phyloP scores from a whole-genome alignment of 2,888 invertebrate genomes.

The Amitus sp. region DNA sequence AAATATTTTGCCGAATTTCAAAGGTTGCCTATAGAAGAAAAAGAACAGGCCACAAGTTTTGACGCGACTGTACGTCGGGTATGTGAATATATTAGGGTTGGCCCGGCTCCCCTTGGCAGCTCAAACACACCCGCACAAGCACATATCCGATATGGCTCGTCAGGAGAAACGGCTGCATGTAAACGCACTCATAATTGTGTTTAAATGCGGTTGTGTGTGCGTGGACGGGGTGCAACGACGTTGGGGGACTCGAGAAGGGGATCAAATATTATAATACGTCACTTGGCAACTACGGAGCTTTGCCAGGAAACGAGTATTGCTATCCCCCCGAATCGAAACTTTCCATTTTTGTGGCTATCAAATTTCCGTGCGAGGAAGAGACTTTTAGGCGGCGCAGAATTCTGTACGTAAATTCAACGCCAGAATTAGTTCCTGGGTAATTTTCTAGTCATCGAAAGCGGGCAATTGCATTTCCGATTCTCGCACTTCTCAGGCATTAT shows the following conservation, averaged over 20 bases:
- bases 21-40: too few relatives aligned
- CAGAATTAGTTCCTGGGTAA: too few relatives aligned
- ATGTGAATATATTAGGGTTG: constrained; percentile 45
- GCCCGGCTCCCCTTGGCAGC: constrained; percentile 41
- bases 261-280: constrained; percentile 65
- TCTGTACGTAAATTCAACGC: too few relatives aligned
- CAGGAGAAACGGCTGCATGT: constrained; percentile 21
- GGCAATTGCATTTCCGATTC: too few relatives aligned
- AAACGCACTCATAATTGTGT: constrained; percentile 32
- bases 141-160: constrained; percentile 58
- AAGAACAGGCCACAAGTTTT: too few relatives aligned
- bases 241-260: constrained; percentile 39
- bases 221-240: constrained; percentile 22
- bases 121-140: constrained; percentile 36
- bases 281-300: constrained; percentile 63
- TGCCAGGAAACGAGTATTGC: constrained; percentile 54
- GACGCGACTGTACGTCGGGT: neutral
- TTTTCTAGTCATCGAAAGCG: too few relatives aligned
- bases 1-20: too few relatives aligned
- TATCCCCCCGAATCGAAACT: constrained; percentile 49
- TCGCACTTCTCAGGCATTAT: too few relatives aligned
- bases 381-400: too few relatives aligned
- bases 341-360: constrained; percentile 50
- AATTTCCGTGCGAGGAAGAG: too few relatives aligned
- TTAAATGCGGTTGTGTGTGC: constrained; percentile 30